These are phyloP conservation scores for Aurelia aurita complex sp. Pacific DNA, from an alignment of 30 jellyfish, hydroid and myxozoan species.

Conservation along the genomic window DNA sequence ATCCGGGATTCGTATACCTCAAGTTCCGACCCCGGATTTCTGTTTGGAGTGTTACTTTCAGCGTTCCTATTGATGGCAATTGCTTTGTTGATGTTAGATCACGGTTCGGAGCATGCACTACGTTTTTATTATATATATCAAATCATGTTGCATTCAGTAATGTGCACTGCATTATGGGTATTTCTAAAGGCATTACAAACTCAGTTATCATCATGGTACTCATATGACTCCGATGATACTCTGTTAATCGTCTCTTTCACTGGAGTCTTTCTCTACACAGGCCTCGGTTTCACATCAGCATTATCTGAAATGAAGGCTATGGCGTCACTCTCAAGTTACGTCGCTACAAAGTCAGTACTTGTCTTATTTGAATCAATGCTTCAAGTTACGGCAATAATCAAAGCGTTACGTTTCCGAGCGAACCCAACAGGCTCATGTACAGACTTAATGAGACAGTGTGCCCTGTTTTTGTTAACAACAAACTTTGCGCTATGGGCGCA, in stretches of 20 bases:
- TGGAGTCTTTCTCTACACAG: slow-evolving; percentile 91
- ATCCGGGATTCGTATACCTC: slow-evolving; percentile 82
- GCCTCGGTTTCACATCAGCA: slow-evolving; percentile 94
- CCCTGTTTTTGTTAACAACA: slow-evolving; percentile 83
- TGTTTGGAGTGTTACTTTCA: slow-evolving; percentile 85
- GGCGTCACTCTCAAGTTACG: slow-evolving; percentile 51
- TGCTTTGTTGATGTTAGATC: slow-evolving; percentile 85
- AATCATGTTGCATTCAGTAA: slow-evolving; percentile 79
- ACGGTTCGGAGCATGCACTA: slow-evolving; percentile 81
- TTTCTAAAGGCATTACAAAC: slow-evolving; percentile 81
- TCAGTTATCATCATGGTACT: slow-evolving; percentile 84
- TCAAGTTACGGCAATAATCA: slow-evolving; percentile 91
- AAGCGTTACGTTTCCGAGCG: slow-evolving; percentile 88
- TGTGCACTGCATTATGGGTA: slow-evolving; percentile 85
- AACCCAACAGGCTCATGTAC: slow-evolving; percentile 56
- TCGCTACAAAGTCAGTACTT: slow-evolving; percentile 75
- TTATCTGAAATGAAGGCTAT: slow-evolving; percentile 72
- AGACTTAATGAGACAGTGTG: slow-evolving; percentile 82
- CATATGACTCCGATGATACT: slow-evolving; percentile 92
- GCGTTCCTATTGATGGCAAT: slow-evolving; percentile 80
- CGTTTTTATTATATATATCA: slow-evolving; percentile 82
- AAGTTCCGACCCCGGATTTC: slow-evolving; percentile 94
- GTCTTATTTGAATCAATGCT: slow-evolving; percentile 87
- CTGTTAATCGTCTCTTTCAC: slow-evolving; percentile 86
- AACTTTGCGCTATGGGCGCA: slow-evolving; percentile 95